Evolutionary conservation across 1,140 invertebrate species (phyloP).

Genomic region (Diachasmimorpha longicaudata): DNA sequence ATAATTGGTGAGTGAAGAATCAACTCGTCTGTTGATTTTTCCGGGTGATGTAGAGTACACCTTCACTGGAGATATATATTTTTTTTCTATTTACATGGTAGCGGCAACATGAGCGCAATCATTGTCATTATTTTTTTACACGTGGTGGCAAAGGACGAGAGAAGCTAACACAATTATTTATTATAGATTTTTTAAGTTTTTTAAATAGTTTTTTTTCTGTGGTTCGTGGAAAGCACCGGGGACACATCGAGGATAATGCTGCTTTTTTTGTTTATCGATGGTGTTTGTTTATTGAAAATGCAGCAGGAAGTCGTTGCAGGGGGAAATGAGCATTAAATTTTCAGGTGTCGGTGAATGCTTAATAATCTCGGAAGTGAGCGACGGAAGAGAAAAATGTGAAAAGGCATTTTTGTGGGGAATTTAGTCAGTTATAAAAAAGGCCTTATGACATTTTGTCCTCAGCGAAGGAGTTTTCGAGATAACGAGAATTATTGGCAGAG

Average conservation of each 20-base stretch:
- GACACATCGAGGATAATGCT: background rate
- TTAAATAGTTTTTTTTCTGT: background rate
- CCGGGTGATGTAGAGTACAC: background rate
- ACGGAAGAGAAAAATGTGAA: too few relatives aligned
- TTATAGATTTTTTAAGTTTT: background rate
- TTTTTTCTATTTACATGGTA: background rate
- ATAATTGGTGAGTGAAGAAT: background rate
- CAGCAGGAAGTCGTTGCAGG: too few relatives aligned
- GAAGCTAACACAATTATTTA: background rate
- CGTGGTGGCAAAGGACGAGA: background rate
- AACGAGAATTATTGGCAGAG: too few relatives aligned
- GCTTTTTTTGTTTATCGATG: too few relatives aligned
- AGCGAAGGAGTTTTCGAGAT: too few relatives aligned
- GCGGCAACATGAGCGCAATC: background rate
- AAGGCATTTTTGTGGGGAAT: too few relatives aligned
- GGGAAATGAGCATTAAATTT: too few relatives aligned
- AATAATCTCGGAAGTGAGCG: too few relatives aligned
- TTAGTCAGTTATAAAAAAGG: too few relatives aligned
- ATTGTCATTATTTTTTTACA: background rate
- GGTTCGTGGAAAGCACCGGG: background rate
- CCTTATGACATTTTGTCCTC: too few relatives aligned
- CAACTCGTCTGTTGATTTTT: background rate
- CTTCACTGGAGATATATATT: background rate
- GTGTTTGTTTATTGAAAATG: too few relatives aligned
- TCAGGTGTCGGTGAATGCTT: too few relatives aligned